Conservation (phyloP, 2,797 vertebrate species). For the Alca torda region DNA sequence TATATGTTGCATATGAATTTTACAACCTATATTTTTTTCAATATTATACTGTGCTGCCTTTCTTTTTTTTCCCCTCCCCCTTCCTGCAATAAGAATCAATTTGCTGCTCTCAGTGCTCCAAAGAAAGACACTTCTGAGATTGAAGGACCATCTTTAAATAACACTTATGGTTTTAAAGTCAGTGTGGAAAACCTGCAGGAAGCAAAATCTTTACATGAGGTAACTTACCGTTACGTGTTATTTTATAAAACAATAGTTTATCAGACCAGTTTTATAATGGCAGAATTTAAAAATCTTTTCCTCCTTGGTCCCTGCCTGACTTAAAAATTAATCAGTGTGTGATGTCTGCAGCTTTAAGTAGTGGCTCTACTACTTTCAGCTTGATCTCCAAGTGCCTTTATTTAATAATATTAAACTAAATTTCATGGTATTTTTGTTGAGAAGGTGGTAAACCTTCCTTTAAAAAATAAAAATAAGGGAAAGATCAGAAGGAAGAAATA, state of each 20-base stretch:
- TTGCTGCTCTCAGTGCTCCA: constrained; percentile 83
- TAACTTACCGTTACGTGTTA: constrained; percentile 61
- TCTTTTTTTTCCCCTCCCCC: background rate
- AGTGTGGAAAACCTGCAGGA: constrained; percentile 96
- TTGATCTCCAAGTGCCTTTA: background rate
- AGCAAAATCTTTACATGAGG: constrained; percentile 97
- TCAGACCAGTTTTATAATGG: background rate
- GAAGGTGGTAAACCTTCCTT: background rate
- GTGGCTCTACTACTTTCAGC: background rate
- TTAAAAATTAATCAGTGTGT: background rate
- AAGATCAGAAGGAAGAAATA: background rate
- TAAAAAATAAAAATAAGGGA: background rate
- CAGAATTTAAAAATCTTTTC: background rate
- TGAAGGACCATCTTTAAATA: constrained; percentile 93
- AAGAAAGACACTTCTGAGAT: constrained; percentile 93
- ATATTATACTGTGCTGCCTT: constrained; percentile 11
- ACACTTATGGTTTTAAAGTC: constrained; percentile 97
- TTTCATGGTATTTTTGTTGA: background rate
- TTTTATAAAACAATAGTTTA: background rate
- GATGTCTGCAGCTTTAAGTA: background rate
- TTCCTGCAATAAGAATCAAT: constrained; percentile 85
- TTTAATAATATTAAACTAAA: background rate
- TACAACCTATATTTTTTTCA: constrained; percentile 14
- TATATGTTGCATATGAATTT: background rate
- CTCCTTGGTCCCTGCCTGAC: background rate